Evolutionary conservation across 2,113 vertebrate genomes (phyloP).

Genomic region (Rafetus swinhoei): DNA sequence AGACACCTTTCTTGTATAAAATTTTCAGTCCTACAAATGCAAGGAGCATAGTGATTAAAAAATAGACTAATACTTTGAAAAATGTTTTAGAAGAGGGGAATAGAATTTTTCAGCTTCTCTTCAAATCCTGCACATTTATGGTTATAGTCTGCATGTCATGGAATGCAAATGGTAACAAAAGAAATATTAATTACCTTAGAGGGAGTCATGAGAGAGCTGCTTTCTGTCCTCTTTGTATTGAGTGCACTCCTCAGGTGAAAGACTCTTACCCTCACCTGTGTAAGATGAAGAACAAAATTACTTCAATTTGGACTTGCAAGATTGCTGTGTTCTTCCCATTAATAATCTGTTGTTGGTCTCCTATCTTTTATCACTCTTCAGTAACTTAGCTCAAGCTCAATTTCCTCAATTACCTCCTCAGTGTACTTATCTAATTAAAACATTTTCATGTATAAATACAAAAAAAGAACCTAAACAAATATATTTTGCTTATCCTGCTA

Average conservation of each 20-base stretch:
- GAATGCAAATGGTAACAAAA: not conserved
- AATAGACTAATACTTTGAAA: not conserved
- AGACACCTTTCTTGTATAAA: not conserved
- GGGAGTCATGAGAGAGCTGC: not conserved
- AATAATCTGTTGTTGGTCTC: not conserved
- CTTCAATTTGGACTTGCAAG: not conserved
- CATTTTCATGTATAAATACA: not conserved
- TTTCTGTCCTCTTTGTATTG: not conserved
- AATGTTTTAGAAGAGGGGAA: not conserved
- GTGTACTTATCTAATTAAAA: not conserved
- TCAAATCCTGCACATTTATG: slow-evolving; percentile 35
- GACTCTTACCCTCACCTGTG: not conserved
- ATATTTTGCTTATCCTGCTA: too few species aligned
- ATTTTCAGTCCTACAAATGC: not conserved
- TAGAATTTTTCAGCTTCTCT: slow-evolving; percentile 34
- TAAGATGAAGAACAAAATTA: not conserved
- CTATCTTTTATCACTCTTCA: not conserved
- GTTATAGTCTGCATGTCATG: slow-evolving; percentile 5
- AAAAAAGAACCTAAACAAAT: too few species aligned
- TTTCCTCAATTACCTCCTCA: not conserved
- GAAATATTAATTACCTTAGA: not conserved
- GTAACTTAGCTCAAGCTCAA: not conserved
- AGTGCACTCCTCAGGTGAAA: not conserved
- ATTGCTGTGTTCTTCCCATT: not conserved
- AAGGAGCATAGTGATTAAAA: not conserved